A percentile compares a stretch with the other conserved stretches of the same genome.
Evolutionary conservation across 2,113 vertebrate species (phyloP).

Genomic region (Paradoxurus hermaphroditus): DNA sequence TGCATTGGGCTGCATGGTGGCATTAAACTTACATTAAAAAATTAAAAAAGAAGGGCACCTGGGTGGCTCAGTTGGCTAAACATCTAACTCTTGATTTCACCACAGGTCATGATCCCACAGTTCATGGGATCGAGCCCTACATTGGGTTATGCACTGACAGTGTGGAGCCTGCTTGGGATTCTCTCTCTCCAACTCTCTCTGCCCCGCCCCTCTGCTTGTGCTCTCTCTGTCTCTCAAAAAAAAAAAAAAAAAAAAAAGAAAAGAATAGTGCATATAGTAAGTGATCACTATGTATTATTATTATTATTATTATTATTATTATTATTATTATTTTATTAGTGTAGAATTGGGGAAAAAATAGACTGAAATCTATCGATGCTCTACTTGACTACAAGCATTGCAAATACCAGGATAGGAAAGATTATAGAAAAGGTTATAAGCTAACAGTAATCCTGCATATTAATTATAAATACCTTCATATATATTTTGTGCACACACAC

Average conservation of each 20-base stretch:
- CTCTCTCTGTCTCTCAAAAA: no score
- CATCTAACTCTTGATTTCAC: no score
- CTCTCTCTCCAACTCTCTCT: no score
- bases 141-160: no score
- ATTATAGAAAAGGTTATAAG: background rate
- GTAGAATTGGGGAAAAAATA: background rate
- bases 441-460: background rate
- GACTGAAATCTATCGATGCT: background rate
- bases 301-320: background rate
- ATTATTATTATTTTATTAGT: background rate
- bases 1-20: no score
- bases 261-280: background rate
- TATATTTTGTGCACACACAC: background rate
- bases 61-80: no score
- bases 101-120: no score
- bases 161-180: no score
- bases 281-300: background rate
- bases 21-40: no score
- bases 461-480: background rate
- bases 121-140: no score
- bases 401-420: background rate
- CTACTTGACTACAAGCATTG: background rate
- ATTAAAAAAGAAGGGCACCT: no score
- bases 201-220: no score
- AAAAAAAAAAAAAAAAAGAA: background rate